A percentile compares a stretch with the other conserved stretches of the same genome.
phyloP scores from a whole-genome alignment of 2,888 invertebrate species.

The Biston stratarius region DNA sequence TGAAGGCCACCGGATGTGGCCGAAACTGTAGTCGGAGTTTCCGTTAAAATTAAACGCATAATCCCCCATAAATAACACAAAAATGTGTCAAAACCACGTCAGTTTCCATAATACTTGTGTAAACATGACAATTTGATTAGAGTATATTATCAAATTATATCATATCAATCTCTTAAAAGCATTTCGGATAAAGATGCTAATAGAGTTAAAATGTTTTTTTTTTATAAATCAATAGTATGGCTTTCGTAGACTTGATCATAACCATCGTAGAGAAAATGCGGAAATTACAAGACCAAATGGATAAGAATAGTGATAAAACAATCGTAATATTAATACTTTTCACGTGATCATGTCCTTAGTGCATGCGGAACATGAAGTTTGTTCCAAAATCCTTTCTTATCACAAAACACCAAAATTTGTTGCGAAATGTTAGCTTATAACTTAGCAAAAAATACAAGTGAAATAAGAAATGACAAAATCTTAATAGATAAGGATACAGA shows the following conservation, averaged over 20 bases:
- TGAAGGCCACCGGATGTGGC: too few relatives aligned
- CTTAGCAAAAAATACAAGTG: background rate
- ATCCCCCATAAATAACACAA: too few relatives aligned
- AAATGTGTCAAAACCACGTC: too few relatives aligned
- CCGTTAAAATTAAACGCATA: too few relatives aligned
- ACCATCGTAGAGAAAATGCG: background rate
- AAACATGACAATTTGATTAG: slow-evolving; percentile 31
- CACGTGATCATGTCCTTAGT: slow-evolving; percentile 28
- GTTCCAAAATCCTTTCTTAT: slow-evolving; percentile 28
- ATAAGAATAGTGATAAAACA: slow-evolving; percentile 17
- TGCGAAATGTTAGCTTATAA: slow-evolving; percentile 1
- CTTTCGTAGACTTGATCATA: background rate
- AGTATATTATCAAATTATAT: slow-evolving; percentile 23
- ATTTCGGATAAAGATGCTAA: slow-evolving; percentile 13
- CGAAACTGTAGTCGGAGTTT: too few relatives aligned
- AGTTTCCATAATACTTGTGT: too few relatives aligned
- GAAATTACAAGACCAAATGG: slow-evolving; percentile 8
- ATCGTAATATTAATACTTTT: slow-evolving; percentile 19
- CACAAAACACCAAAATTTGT: slow-evolving; percentile 12
- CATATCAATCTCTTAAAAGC: slow-evolving; percentile 15
- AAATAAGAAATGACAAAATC: background rate
- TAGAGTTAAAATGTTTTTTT: slow-evolving; percentile 12
- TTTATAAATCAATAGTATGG: background rate
- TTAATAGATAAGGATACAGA: background rate
- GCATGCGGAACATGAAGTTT: slow-evolving; percentile 31